Conservation (phyloP, 1,140 invertebrate species). For the Leptinotarsa texana region DNA sequence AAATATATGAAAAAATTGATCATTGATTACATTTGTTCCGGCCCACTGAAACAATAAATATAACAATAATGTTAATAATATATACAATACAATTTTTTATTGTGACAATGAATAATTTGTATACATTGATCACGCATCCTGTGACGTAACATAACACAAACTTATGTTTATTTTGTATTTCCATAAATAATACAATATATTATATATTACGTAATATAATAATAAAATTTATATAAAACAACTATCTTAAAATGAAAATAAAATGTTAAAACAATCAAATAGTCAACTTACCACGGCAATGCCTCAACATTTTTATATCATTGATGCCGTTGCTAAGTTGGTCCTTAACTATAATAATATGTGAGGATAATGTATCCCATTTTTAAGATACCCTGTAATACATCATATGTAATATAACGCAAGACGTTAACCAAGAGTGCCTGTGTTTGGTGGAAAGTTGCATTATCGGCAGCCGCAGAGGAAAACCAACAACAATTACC, state of each 20-base stretch:
- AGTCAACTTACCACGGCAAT: constrained; percentile 51
- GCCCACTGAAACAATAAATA: constrained; percentile 45
- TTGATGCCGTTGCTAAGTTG: constrained; percentile 50
- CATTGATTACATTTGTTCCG: constrained; percentile 23
- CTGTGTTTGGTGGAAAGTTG: constrained; percentile 55
- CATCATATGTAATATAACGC: constrained; percentile 56
- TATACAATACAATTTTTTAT: constrained; percentile 50
- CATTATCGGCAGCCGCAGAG: constrained; percentile 46
- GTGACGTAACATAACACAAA: constrained; percentile 35
- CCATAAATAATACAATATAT: constrained; percentile 30
- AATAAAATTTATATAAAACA: constrained; percentile 30
- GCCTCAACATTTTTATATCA: constrained; percentile 40
- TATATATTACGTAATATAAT: constrained; percentile 29
- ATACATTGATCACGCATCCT: constrained; percentile 42
- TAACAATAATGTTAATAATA: constrained; percentile 35
- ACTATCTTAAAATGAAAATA: constrained; percentile 36
- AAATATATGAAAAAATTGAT: too few species aligned
- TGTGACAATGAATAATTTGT: constrained; percentile 47
- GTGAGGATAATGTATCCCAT: constrained; percentile 58
- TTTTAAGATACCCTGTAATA: constrained; percentile 57
- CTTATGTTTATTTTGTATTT: constrained; percentile 32
- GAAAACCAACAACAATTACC: not conserved
- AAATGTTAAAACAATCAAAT: constrained; percentile 45
- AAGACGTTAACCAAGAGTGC: constrained; percentile 55
- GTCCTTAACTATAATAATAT: constrained; percentile 56